phyloP scores from a whole-genome alignment of 2,797 vertebrate species.

The Apogon talboti region DNA sequence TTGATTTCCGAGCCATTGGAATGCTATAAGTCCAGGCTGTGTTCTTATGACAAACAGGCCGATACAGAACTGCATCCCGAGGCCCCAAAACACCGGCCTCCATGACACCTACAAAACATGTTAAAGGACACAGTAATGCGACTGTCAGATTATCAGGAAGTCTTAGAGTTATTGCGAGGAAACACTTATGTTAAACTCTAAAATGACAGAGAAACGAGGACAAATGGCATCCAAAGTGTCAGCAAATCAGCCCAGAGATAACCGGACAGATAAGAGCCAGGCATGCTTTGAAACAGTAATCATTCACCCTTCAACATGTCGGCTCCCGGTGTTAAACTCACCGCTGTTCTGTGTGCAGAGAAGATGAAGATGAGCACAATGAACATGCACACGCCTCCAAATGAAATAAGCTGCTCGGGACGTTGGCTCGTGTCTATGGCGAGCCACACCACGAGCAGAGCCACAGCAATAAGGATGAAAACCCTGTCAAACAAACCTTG shows the following conservation, averaged over 20 bases:
- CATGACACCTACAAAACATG: constrained; percentile 86
- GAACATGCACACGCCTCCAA: constrained; percentile 89
- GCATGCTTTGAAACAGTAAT: constrained; percentile 26
- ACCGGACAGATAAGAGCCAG: constrained; percentile 26
- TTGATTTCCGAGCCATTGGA: constrained; percentile 92
- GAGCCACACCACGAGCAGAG: constrained; percentile 87
- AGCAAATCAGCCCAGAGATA: constrained; percentile 60
- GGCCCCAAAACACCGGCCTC: constrained; percentile 91
- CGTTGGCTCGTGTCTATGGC: constrained; percentile 85
- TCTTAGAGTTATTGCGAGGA: constrained; percentile 45
- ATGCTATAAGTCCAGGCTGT: constrained; percentile 86
- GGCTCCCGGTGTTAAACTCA: constrained; percentile 72
- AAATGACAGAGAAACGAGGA: constrained; percentile 42
- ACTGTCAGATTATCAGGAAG: constrained; percentile 1
- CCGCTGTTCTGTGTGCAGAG: constrained; percentile 88
- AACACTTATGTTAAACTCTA: constrained; percentile 37
- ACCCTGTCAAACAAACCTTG: constrained; percentile 78
- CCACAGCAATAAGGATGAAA: constrained; percentile 78
- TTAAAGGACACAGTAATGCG: background rate
- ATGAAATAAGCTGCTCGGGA: constrained; percentile 91
- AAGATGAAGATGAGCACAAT: constrained; percentile 85
- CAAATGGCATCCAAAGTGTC: constrained; percentile 64
- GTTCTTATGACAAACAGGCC: constrained; percentile 94
- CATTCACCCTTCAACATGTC: background rate
- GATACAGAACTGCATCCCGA: constrained; percentile 90